A percentile compares a stretch with the other conserved stretches of the same genome.
These are phyloP conservation scores for Calliphora vomitoria DNA, from an alignment of 2,888 invertebrate genomes.

Conservation along the genomic window DNA sequence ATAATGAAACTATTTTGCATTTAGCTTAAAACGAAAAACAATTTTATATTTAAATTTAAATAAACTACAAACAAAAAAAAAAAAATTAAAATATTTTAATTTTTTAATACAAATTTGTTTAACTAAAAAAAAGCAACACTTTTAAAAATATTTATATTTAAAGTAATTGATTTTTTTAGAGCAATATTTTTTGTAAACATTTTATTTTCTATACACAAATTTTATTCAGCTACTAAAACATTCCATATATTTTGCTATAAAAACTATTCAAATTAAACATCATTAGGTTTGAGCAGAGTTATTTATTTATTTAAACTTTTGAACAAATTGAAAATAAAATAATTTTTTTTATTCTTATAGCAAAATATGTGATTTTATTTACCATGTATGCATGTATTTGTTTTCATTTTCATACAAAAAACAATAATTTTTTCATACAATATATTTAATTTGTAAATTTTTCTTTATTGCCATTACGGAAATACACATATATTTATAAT, in stretches of 20 bases:
- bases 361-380: conserved; percentile 64
- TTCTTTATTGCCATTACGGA: not conserved
- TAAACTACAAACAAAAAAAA: conserved; percentile 5
- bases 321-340: not conserved
- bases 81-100: not conserved
- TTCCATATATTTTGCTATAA: conserved; percentile 74
- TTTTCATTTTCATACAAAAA: conserved; percentile 5
- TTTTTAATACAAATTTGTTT: not conserved
- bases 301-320: not conserved
- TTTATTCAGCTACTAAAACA: conserved; percentile 69
- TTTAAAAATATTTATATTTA: not conserved
- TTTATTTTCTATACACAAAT: conserved; percentile 32
- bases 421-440: not conserved
- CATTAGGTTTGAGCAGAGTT: not conserved
- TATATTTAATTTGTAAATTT: conserved; percentile 25
- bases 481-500: conserved; percentile 25
- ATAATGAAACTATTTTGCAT: conserved; percentile 64
- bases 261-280: not conserved
- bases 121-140: not conserved
- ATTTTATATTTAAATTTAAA: conserved; percentile 46
- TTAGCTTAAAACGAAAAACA: conserved; percentile 46
- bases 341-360: conserved; percentile 33
- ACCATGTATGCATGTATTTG: not conserved
- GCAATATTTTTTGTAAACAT: not conserved
- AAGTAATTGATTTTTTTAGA: conserved; percentile 32